These are phyloP conservation scores for Myotis vivesi DNA, from an alignment of 2,797 vertebrate species.

Conservation along the genomic window DNA sequence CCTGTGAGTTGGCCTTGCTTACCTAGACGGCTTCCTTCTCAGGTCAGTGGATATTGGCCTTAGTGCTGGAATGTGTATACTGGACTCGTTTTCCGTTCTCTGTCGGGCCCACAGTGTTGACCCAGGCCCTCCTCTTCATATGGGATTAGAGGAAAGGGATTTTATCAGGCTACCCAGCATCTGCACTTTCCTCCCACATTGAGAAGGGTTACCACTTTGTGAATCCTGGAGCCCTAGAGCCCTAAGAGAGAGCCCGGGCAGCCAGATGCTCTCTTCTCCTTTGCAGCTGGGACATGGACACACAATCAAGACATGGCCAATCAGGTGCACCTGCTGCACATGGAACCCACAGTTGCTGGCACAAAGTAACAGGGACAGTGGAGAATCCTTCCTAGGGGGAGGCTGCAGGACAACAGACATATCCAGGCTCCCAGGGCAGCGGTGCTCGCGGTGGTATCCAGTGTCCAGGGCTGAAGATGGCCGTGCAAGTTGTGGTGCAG, in stretches of 20 bases:
- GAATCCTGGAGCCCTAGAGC: background rate
- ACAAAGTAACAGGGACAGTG: background rate
- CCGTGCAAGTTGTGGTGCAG: background rate
- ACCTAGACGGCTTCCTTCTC: background rate
- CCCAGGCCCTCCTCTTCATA: background rate
- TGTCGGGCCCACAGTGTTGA: background rate
- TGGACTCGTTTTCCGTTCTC: constrained; percentile 11
- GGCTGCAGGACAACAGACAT: background rate
- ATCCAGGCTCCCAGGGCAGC: background rate
- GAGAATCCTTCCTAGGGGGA: background rate
- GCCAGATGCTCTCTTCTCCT: background rate
- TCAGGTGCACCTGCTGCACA: background rate
- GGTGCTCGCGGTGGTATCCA: background rate
- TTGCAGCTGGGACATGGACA: background rate
- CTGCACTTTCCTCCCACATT: constrained; percentile 7
- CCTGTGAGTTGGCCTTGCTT: background rate
- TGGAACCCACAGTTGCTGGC: background rate
- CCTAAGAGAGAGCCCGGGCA: background rate
- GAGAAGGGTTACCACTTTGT: background rate
- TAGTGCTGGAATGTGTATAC: background rate
- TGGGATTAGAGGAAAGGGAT: background rate
- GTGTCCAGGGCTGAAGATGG: background rate
- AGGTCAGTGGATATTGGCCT: background rate
- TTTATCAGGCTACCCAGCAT: background rate
- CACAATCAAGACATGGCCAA: background rate